phyloP scores from a whole-genome alignment of 1,140 invertebrate species.

The Sycophila sp. region DNA sequence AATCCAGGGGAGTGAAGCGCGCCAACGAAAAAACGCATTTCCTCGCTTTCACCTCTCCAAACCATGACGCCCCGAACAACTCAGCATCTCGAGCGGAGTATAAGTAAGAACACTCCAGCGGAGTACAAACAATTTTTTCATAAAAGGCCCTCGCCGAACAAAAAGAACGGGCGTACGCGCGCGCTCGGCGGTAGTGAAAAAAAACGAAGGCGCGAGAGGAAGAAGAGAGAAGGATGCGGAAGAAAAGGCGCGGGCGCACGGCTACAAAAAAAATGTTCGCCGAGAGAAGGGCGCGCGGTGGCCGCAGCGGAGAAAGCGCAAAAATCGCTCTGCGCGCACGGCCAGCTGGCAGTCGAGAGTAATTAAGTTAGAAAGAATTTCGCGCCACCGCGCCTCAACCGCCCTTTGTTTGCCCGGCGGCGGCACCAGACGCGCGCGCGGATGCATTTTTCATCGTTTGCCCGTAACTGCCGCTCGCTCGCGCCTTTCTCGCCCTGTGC shows the following conservation, averaged over 20 bases:
- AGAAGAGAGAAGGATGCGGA: conserved; percentile 3
- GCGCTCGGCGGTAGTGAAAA: background rate
- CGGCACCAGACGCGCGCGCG: background rate
- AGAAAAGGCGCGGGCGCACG: background rate
- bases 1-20: too few relatives aligned
- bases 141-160: background rate
- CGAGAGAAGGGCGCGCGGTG: conserved; percentile 30
- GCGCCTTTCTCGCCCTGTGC: conserved; percentile 32
- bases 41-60: too few relatives aligned
- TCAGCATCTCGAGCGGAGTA: background rate
- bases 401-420: conserved; percentile 47
- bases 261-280: background rate
- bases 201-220: conserved; percentile 4
- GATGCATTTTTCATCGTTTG: conserved; percentile 64
- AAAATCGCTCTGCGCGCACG: conserved; percentile 26
- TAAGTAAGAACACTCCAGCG: conserved; percentile 17
- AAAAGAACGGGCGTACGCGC: background rate
- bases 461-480: conserved; percentile 46
- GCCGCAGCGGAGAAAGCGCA: conserved; percentile 12
- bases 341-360: conserved; percentile 34
- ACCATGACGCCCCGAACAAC: background rate
- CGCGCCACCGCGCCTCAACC: conserved; percentile 43
- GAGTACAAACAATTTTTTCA: conserved; percentile 28
- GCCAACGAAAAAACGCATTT: too few relatives aligned
- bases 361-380: conserved; percentile 62